Conservation (phyloP, 2,113 vertebrate genomes). For the Odocoileus hemionus region DNA sequence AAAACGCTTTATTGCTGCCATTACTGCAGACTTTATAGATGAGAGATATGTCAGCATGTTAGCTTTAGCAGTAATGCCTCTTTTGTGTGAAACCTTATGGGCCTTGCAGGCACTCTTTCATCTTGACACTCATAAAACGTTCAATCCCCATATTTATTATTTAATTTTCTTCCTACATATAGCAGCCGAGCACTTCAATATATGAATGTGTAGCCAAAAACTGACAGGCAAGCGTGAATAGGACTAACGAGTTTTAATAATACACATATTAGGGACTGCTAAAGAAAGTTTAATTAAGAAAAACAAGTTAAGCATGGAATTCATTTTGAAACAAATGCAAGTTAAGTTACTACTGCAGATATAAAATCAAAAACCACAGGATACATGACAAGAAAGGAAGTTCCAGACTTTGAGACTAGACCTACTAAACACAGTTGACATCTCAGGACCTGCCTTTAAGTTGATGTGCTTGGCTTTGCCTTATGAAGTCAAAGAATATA, state of each 20-base stretch:
- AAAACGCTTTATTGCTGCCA: slow-evolving; percentile 78
- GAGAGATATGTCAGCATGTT: slow-evolving; percentile 81
- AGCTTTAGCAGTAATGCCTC: slow-evolving; percentile 79
- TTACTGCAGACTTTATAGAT: slow-evolving; percentile 83
- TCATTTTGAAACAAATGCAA: slow-evolving; percentile 77
- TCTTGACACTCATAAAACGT: slow-evolving; percentile 78
- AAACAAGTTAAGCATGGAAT: slow-evolving; percentile 85
- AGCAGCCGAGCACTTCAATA: slow-evolving; percentile 66
- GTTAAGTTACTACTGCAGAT: slow-evolving; percentile 72
- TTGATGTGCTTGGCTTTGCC: not conserved
- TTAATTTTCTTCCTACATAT: slow-evolving; percentile 79
- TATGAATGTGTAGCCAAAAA: slow-evolving; percentile 72
- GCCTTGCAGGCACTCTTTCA: slow-evolving; percentile 79
- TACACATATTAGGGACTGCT: slow-evolving; percentile 75
- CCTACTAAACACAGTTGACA: slow-evolving; percentile 25
- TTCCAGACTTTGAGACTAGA: slow-evolving; percentile 52
- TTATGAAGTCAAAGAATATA: not conserved
- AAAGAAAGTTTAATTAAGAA: slow-evolving; percentile 85
- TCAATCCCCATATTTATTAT: slow-evolving; percentile 81
- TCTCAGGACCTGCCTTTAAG: not conserved
- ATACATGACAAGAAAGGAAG: slow-evolving; percentile 66
- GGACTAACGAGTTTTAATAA: slow-evolving; percentile 84
- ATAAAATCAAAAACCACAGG: slow-evolving; percentile 45
- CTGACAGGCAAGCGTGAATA: slow-evolving; percentile 77
- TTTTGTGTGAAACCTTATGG: slow-evolving; percentile 83